These are phyloP conservation scores for Mionectes macconnelli DNA, from an alignment of 2,113 vertebrate species.

Conservation along the genomic window DNA sequence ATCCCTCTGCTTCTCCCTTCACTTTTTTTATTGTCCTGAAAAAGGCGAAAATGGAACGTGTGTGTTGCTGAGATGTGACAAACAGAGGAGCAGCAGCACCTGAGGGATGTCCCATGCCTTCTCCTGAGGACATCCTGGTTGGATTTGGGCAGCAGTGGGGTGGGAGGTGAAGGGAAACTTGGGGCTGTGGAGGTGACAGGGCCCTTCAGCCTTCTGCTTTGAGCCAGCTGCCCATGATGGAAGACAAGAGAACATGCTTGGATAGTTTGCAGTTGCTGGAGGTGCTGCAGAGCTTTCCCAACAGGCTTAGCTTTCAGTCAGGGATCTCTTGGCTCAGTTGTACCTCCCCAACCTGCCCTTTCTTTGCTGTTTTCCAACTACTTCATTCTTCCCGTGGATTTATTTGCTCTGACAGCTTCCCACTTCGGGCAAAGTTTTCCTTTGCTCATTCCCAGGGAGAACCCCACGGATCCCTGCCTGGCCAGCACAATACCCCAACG, in stretches of 20 bases:
- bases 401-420: background rate
- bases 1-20: background rate
- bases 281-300: background rate
- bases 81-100: background rate
- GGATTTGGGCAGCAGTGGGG: background rate
- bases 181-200: background rate
- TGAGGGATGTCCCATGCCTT: background rate
- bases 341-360: background rate
- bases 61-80: background rate
- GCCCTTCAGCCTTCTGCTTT: background rate
- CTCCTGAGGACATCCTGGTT: background rate
- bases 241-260: rapidly evolving
- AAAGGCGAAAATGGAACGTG: background rate
- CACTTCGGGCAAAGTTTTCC: background rate
- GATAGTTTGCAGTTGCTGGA: background rate
- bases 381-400: background rate
- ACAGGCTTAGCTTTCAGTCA: background rate
- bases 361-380: background rate
- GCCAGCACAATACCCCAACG: background rate
- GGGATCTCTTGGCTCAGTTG: background rate
- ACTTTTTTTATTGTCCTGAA: background rate
- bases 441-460: rapidly evolving
- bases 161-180: background rate
- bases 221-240: background rate
- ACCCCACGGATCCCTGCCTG: background rate